Base-by-base conservation (phyloP, 2,797 vertebrate species). In the Microctenopoma steveboyesi region DNA sequence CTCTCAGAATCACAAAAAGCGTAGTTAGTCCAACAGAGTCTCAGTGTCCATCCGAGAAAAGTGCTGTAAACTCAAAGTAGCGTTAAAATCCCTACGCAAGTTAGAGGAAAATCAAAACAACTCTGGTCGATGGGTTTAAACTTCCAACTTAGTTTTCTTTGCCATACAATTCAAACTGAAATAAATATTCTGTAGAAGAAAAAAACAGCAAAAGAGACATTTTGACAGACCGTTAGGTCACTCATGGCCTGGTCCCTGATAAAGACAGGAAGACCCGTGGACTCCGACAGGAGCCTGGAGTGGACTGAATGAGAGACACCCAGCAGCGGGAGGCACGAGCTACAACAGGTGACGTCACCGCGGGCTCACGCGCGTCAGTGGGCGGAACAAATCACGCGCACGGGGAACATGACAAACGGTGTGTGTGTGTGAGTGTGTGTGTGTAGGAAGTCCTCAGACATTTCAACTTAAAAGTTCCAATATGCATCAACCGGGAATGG, bases 291-390 rank as follows among this genome's bases (percentile, higher is more conserved):
- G 15, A 46, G 54, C 35, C n/a, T 25, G n/a, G 35, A 61, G 54
- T n/a, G 10, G 43, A 48, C 65, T 67, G 70, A 83, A 60, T 49
- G 69, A 60, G 18, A 57, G 37, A 9, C 51, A 71, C 73, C 78
- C 75, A 64, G 88, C 66, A 18, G 69, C 63, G 0, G 56, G 43
- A 50, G 46, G 15, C 51, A 2, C 33, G 53, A 65, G 69, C 63
- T 25, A 53, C 75, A 37, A 13, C 71, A 0, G 15, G 7, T 60
- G 61, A 86, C 88, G 88, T 90, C 82, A 86, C 67, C 0, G 27
- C 35, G 0, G 16, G 40, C n/a, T 45, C 65, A 70, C 12, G 33
- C 50, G 55, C 62, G 1, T 33, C 30, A 33, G 30, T 35, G 33
- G 33, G 33, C 2, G 33, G 33, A 8, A 42, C 16, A n/a, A 8